These are phyloP conservation scores for Petrolisthes manimaculis DNA, from an alignment of 2,888 invertebrate genomes.

Conservation along the genomic window DNA sequence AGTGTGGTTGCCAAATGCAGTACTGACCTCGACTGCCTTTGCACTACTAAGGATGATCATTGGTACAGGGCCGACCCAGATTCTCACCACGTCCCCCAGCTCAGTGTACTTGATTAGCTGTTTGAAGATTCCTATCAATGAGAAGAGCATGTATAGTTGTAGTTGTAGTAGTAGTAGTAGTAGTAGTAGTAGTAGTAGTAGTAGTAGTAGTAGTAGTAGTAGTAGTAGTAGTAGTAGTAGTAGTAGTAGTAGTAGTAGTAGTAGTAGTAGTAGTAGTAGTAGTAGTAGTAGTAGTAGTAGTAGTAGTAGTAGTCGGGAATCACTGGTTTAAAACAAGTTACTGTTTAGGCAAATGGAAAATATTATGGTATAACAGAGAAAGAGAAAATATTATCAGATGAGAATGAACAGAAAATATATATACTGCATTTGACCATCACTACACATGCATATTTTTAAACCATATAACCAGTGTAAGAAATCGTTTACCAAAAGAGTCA, in stretches of 20 bases:
- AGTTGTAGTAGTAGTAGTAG: background rate
- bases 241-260: background rate
- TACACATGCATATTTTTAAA: no score
- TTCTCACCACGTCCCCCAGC: background rate
- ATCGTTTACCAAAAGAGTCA: no score
- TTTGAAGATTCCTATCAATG: background rate
- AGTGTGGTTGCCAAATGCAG: no score
- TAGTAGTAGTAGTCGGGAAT: conserved; percentile 1
- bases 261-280: conserved; percentile 12
- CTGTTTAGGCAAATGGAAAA: no score
- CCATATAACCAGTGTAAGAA: no score
- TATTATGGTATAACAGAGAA: no score
- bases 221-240: conserved; percentile 16
- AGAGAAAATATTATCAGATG: no score
- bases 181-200: conserved; percentile 3
- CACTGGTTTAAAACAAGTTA: no score
- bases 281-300: conserved; percentile 27
- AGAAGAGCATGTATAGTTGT: background rate
- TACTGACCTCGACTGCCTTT: background rate
- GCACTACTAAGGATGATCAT: background rate
- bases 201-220: conserved; percentile 7
- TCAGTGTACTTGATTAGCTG: background rate
- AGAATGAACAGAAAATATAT: no score
- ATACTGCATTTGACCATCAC: no score
- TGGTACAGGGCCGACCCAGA: background rate